Evolutionary conservation across 2,113 vertebrate genomes (phyloP), one percentile per base, ranked within the genome.

Genomic region (Pseudorhombus dupliciocellatus): DNA sequence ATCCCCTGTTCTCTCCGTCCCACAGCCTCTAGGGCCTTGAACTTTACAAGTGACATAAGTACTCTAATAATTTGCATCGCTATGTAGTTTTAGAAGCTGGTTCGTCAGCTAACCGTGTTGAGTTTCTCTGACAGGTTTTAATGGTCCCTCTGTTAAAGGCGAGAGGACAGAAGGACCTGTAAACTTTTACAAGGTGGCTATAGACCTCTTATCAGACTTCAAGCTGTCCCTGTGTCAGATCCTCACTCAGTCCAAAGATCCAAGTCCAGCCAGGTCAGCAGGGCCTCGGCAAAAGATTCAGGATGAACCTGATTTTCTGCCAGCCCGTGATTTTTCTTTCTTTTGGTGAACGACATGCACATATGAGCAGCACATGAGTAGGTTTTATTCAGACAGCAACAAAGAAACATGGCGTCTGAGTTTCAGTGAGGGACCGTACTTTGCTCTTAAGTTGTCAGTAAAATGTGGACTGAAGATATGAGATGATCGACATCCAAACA

Each of bases 181-280:
- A 46, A 57, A 77, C 6, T 14, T 86, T 88, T 81, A 86, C 68
- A 26, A 77, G 58, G 42, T 26, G 11, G 56, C n/a, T 58, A 76
- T 84, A 21, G 50, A 26, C 18, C 9, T 75, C 70, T 82, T 84
- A 88, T 85, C 86, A 60, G 58, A 40, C 40, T 61, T 18, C 20
- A 10, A 63, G 40, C 21, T 1, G 28, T 70, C 62, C 75, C 68
- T 77, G 40, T 79, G 70, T 78, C 40, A 55, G 42, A 46, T 46
- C 34, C 34, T 37, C 34, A 2, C 14, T 5, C 15, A 15, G 60
- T 79, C 57, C 24, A 65, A 65, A 73, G 74, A 37, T 65, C 61
- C 54, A 76, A 58, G 25, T 56, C 69, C 74, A 63, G 37, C 42
- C n/a, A 6, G 40, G 51, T 70, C 73, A 63, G 44, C 40, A 14